These are phyloP conservation scores for Porites lutea DNA, from an alignment of 64 coral and sea anemone genomes.

Conservation along the genomic window DNA sequence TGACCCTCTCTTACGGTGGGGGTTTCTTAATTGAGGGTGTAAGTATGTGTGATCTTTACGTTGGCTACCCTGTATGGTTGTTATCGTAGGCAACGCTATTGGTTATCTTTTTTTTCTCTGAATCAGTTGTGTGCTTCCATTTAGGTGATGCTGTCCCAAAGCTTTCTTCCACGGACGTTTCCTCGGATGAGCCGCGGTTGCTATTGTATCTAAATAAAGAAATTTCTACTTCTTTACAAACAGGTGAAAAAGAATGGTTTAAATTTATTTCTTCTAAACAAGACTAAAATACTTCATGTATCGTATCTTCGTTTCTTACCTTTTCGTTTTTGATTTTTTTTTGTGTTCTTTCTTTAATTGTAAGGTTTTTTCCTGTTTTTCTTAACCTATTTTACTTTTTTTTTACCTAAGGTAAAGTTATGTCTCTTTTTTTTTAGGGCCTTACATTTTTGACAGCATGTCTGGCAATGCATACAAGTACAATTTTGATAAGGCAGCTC, in stretches of 20 bases:
- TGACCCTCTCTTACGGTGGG: too few species aligned
- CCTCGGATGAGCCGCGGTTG: constrained; percentile 7
- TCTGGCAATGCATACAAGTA: constrained; percentile 77
- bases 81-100: too few species aligned
- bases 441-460: constrained; percentile 66
- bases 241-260: constrained; percentile 37
- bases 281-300: not conserved
- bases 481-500: constrained; percentile 59
- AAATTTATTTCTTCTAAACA: not conserved
- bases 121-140: too few species aligned
- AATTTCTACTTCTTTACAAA: constrained; percentile 52
- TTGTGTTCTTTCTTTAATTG: not conserved
- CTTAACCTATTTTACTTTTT: not conserved
- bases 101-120: too few species aligned
- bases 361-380: not conserved
- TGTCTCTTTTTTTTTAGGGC: constrained; percentile 36
- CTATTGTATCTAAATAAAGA: constrained; percentile 78
- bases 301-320: not conserved
- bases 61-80: too few species aligned
- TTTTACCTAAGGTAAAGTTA: not conserved
- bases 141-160: constrained; percentile 82
- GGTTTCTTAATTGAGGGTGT: too few species aligned
- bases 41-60: too few species aligned
- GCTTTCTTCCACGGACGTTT: constrained; percentile 36
- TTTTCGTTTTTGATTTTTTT: not conserved